Conservation (phyloP, 2,888 invertebrate species). For the Lycaena phlaeas region DNA sequence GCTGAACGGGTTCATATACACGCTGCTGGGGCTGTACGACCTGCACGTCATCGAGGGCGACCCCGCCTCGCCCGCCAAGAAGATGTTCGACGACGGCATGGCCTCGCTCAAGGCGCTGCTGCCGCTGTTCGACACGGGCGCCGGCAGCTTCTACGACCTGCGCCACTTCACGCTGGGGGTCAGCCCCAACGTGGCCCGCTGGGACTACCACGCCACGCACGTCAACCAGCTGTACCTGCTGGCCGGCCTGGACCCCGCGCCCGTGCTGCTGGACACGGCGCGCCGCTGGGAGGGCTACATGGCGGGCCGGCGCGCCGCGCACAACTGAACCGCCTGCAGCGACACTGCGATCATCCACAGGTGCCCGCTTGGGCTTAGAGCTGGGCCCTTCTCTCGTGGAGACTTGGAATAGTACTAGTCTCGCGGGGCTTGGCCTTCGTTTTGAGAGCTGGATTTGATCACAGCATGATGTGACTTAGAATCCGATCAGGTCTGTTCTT, state of each 20-base stretch:
- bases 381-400: no score
- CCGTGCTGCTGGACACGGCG: constrained; percentile 86
- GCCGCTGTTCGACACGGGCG: constrained; percentile 94
- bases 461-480: no score
- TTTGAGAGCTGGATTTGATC: no score
- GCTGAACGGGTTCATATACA: constrained; percentile 98
- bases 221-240: constrained; percentile 94
- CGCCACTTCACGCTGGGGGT: constrained; percentile 92
- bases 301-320: constrained; percentile 94
- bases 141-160: constrained; percentile 96
- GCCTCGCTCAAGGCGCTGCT: constrained; percentile 89
- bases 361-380: no score
- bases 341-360: neutral
- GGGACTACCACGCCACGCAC: constrained; percentile 99
- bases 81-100: constrained; percentile 89
- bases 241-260: constrained; percentile 87
- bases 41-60: constrained; percentile 85
- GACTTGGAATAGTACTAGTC: no score
- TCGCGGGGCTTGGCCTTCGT: no score
- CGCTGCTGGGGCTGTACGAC: constrained; percentile 96
- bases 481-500: no score
- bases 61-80: constrained; percentile 79
- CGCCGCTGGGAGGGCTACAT: constrained; percentile 96
- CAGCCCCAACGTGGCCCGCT: constrained; percentile 94
- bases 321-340: constrained; percentile 77